phyloP scores from a whole-genome alignment of 2,888 invertebrate species.

The Aradus depressus region DNA sequence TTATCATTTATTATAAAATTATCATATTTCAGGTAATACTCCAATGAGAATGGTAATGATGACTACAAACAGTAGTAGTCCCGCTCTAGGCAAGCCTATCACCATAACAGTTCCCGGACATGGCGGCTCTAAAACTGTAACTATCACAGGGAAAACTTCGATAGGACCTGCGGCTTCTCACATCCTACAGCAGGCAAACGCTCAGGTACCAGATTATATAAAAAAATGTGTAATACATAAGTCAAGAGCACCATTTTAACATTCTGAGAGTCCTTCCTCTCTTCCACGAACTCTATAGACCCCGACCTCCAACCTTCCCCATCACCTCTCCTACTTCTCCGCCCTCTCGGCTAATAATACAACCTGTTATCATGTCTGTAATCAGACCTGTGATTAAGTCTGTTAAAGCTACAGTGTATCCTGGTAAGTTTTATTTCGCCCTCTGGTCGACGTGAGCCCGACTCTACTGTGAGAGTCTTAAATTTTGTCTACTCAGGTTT shows the following conservation, averaged over 20 bases:
- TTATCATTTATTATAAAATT: no score
- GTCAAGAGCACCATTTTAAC: no score
- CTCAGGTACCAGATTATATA: conserved; percentile 18
- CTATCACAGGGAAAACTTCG: conserved; percentile 44
- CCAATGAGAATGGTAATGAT: conserved; percentile 43
- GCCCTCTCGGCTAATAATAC: conserved; percentile 3
- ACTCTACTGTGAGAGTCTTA: no score
- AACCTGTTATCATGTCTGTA: conserved; percentile 19
- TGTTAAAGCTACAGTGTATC: conserved; percentile 17
- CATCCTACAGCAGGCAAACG: conserved; percentile 23
- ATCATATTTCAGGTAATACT: conserved; percentile 11
- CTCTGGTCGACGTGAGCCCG: no score
- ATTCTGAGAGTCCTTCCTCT: conserved; percentile 25
- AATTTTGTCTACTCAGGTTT: no score
- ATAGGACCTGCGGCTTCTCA: conserved; percentile 25
- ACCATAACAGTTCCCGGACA: conserved; percentile 53
- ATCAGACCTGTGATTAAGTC: conserved; percentile 21
- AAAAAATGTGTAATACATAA: no score
- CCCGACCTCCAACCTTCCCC: conserved; percentile 32
- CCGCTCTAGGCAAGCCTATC: conserved; percentile 50
- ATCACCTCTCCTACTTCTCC: neutral
- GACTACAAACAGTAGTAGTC: conserved; percentile 44
- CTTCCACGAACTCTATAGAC: conserved; percentile 23
- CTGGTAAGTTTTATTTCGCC: conserved; percentile 2
- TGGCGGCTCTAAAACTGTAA: conserved; percentile 46